These are phyloP conservation scores for Schizopygopsis pylzovi DNA, from an alignment of 2,797 vertebrate genomes.

Conservation along the genomic window DNA sequence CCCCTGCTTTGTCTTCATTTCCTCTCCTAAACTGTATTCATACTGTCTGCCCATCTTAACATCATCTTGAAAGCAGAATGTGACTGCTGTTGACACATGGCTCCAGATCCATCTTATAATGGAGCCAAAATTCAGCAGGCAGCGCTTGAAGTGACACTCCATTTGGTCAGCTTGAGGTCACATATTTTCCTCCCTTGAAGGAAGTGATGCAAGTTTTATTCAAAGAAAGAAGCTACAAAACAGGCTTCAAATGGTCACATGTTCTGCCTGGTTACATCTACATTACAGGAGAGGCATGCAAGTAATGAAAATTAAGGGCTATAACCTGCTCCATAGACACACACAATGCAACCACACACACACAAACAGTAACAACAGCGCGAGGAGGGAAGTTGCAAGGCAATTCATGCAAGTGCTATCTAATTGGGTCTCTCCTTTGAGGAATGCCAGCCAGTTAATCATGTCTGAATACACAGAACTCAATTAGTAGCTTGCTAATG, in stretches of 20 bases:
- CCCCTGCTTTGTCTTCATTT: not conserved
- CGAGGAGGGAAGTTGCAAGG: slow-evolving; percentile 72
- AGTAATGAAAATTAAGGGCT: slow-evolving; percentile 18
- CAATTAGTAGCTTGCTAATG: slow-evolving; percentile 78
- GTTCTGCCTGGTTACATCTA: slow-evolving; percentile 19
- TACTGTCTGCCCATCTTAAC: slow-evolving; percentile 71
- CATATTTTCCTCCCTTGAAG: slow-evolving; percentile 61
- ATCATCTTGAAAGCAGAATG: slow-evolving; percentile 74
- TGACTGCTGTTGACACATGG: slow-evolving; percentile 75
- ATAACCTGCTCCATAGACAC: not conserved
- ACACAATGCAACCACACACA: slow-evolving; percentile 32
- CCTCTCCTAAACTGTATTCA: slow-evolving; percentile 8
- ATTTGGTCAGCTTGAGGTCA: slow-evolving; percentile 76
- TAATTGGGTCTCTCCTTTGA: slow-evolving; percentile 83
- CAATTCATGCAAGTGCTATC: slow-evolving; percentile 77
- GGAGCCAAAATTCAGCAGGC: slow-evolving; percentile 70
- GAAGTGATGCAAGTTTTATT: slow-evolving; percentile 53
- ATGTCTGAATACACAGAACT: slow-evolving; percentile 81
- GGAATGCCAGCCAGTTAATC: slow-evolving; percentile 81
- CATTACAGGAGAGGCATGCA: not conserved
- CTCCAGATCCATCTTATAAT: slow-evolving; percentile 74
- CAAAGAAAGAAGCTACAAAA: slow-evolving; percentile 54
- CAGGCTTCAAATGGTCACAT: not conserved
- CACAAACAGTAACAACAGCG: slow-evolving; percentile 69
- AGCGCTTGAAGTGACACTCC: slow-evolving; percentile 75